A percentile compares a stretch with the other conserved stretches of the same genome.
These are phyloP conservation scores for Mustela nigripes DNA, from an alignment of 2,113 vertebrate genomes.

Conservation along the genomic window DNA sequence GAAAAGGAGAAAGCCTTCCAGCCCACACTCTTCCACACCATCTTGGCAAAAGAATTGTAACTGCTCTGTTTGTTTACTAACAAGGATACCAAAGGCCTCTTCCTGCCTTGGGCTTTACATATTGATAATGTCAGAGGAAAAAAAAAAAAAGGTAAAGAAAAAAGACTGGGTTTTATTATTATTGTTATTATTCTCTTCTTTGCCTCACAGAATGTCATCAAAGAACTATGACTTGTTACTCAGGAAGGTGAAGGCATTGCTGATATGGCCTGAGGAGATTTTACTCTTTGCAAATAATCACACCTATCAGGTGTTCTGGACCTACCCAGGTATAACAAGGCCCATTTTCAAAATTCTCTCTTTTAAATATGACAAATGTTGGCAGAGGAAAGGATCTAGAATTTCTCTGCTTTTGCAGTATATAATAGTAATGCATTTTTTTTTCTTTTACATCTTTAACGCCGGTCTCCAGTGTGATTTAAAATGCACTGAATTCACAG, in stretches of 20 bases:
- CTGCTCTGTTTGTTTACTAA: conserved; percentile 76
- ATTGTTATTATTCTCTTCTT: background rate
- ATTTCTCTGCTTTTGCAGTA: conserved; percentile 13
- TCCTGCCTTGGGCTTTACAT: conserved; percentile 59
- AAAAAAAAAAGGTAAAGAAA: background rate
- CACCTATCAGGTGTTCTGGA: background rate
- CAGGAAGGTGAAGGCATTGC: background rate
- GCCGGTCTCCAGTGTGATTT: background rate
- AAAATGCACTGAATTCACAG: background rate
- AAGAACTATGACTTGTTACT: background rate
- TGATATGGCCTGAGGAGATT: background rate
- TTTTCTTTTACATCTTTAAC: conserved; percentile 42
- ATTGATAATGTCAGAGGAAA: conserved; percentile 7
- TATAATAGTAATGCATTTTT: background rate
- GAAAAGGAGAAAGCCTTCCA: background rate
- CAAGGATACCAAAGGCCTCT: conserved; percentile 71
- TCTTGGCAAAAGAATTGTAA: conserved; percentile 66
- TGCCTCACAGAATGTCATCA: conserved; percentile 53
- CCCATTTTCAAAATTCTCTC: background rate
- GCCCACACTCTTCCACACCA: background rate
- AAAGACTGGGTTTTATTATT: background rate
- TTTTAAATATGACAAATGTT: background rate
- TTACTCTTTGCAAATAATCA: background rate
- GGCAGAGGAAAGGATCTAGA: background rate
- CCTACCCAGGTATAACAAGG: background rate